Base-by-base conservation (phyloP, 2,113 vertebrate species). In the Apus apus region DNA sequence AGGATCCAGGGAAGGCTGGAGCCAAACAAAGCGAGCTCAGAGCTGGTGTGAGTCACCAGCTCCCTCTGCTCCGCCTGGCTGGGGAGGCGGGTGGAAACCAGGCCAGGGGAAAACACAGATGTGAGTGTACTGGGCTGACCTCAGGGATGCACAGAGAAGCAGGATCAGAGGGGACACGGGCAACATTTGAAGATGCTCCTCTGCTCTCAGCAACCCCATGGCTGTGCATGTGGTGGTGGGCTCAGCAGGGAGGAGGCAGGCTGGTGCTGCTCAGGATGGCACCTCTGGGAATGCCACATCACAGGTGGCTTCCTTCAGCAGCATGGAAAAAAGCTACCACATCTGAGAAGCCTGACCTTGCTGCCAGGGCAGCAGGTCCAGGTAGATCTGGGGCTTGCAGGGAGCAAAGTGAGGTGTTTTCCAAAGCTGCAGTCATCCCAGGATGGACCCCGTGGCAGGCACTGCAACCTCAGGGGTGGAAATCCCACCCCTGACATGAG, bases 71-170 rank as follows among this genome's bases (percentile, higher is more conserved):
- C 57, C 20, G 48, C 74, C 94, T 76, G 93, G 53, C 75, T 60
- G 40, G 77, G 92, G 53, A 80, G 50, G 50, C 56, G 1, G 45
- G 3, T 78, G 84, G 92, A 96, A 96, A 88, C 64, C 58, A 66
- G 93, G 94, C 96, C 91, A 92, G 83, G 93, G 90, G 86, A 94
- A 92, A 96, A 95, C 90, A 95, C 91, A 94, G 74, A 57, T 45
- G 89, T 9, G 48, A 93, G 92, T 89, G 93, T 51, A 93, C 90
- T 87, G 91, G 83, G 90, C 79, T 92, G 93, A 97, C 90, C 95
- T 65, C 87, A 5, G 87, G 79, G 91, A 93, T 6, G 7, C 66
- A 48, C 74, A 48, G 11, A 74, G 71, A 73, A 78, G 64, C 23
- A 36, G 84, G 68, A 81, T 11, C 72, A 57, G 79, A 13, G 45